A percentile compares a stretch with the other conserved stretches of the same genome.
Conservation (phyloP, 2,113 vertebrate genomes). For the Lagopus leucura region DNA sequence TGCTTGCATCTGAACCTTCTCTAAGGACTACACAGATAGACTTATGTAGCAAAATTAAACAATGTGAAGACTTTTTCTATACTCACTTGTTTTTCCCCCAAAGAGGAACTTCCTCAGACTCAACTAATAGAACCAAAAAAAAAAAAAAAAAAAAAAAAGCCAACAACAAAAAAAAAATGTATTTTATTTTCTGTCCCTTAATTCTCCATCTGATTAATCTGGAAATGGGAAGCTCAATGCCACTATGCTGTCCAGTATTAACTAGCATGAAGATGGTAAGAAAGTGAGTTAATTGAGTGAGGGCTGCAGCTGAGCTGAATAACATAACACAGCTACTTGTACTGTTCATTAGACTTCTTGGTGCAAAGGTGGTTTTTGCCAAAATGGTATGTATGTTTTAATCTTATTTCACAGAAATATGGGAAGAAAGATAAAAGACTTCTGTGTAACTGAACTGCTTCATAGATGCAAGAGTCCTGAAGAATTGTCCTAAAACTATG, state of each 20-base stretch:
- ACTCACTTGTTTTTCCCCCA: neutral
- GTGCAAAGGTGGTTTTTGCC: conserved; percentile 12
- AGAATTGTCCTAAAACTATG: conserved; percentile 24
- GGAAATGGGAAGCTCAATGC: neutral
- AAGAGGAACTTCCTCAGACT: neutral
- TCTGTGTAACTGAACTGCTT: neutral
- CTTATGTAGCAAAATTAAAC: neutral
- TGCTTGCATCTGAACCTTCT: neutral
- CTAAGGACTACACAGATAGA: neutral
- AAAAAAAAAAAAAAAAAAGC: neutral
- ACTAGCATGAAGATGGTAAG: neutral
- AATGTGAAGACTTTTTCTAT: neutral
- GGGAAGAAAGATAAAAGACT: conserved; percentile 8
- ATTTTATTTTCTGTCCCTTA: neutral
- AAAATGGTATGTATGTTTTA: neutral
- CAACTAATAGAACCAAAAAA: neutral
- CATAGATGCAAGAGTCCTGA: conserved; percentile 2
- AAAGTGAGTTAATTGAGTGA: neutral
- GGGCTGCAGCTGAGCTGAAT: neutral
- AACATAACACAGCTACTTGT: neutral
- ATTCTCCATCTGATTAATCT: neutral
- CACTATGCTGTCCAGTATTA: neutral
- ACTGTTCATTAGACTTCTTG: conserved; percentile 13
- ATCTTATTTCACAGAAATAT: neutral
- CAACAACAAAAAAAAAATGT: neutral